Evolutionary conservation across 2,888 invertebrate species (phyloP), one percentile per base, ranked within the genome.

Genomic region (Orthosia incerta): DNA sequence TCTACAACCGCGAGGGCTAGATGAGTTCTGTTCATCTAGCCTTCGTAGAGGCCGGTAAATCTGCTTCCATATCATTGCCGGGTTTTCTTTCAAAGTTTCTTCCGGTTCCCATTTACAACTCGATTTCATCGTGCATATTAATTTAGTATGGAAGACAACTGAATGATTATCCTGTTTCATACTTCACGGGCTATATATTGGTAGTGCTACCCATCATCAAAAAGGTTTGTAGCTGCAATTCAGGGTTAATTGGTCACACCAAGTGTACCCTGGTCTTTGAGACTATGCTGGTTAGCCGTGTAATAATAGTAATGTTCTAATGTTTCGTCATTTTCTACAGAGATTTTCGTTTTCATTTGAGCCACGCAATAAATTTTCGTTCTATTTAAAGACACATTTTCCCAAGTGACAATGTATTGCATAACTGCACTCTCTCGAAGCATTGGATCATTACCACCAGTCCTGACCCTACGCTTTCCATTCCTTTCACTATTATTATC

Each of bases 401-500:
- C 18, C n/a, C 5, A 55, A 16, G n/a, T 39, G 18, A 23, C 26
- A 11, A 63, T 15, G 39, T 16, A 50, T 60, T 72, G 73, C 48
- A 31, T 66, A 62, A 55, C 16, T 53, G 26, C 46, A 69, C 48
- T 65, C 51, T 69, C 75, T 69, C 50, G 15, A 46, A 20, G 57
- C 48, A 66, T 56, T 53, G 2, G 11, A 53, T 53, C 56, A 71
- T 45, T 63, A 62, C n/a, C 20, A 23, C 15, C 31, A 39, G 48
- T 53, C 26, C 59, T 53, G 57, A 57, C 74, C 80, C 78, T 82
- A 60, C 60, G 45, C 74, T 77, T 80, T 77, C 82, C 26, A 57
- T 20, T 45, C 15, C 82, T 79, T 79, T 81, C 71, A 77, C 78
- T 81, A 79, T 64, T 78, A 68, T 78, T 78, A 74, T 68, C 50